These are phyloP conservation scores for Psittacara wagleri DNA, from an alignment of 2,113 vertebrate species.

Conservation along the genomic window DNA sequence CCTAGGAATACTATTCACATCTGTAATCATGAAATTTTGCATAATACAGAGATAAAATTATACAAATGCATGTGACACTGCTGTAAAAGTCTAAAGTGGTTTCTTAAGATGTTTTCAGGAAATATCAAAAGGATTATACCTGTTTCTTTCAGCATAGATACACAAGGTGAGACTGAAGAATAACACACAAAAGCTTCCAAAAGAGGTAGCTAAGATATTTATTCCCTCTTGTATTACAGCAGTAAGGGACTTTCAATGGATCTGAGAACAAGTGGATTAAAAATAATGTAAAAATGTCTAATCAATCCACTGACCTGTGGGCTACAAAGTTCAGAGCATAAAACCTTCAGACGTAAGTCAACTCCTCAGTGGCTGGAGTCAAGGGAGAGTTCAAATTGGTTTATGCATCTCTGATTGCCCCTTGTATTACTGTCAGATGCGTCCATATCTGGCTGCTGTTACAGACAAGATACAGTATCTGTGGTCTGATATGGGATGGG, in stretches of 20 bases:
- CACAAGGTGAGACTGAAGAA: neutral
- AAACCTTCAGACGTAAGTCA: neutral
- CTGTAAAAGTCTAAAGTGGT: neutral
- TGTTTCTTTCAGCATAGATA: neutral
- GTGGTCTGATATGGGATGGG: neutral
- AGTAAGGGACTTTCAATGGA: neutral
- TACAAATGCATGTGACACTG: neutral
- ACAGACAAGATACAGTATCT: neutral
- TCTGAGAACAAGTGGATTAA: neutral
- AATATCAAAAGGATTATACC: neutral
- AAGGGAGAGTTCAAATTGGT: neutral
- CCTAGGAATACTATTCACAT: neutral
- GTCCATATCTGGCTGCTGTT: neutral
- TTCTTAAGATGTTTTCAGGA: neutral
- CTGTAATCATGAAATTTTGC: neutral
- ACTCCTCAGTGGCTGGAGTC: rapidly evolving
- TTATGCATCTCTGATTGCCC: rapidly evolving
- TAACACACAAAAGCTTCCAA: neutral
- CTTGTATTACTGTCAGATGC: neutral
- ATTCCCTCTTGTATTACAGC: neutral
- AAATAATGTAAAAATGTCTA: neutral
- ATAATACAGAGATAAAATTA: neutral
- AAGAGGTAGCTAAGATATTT: neutral
- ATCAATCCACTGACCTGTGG: neutral
- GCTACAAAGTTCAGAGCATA: neutral